Conservation (phyloP, 2,113 vertebrate species). For the rabbit (Oryctolagus cuniculus) region mOryCun1.1 NC_091440.1:94356501-94357000, state of each 20-base stretch:
- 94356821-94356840: background rate
- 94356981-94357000: background rate
- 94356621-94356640: background rate
- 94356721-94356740: background rate
- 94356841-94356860: background rate
- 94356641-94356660: background rate
- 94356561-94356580: background rate
- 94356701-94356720: background rate
- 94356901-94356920: slow-evolving; percentile 11
- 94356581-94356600: background rate
- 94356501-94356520: too few relatives aligned
- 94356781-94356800: background rate
- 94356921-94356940: background rate
- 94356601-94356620: background rate
- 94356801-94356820: background rate
- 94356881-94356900: background rate
- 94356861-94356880: background rate
- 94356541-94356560: too few relatives aligned
- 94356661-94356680: background rate
- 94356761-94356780: slow-evolving; percentile 3
- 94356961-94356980: background rate
- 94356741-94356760: slow-evolving; percentile 8
- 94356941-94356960: background rate
- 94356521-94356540: too few relatives aligned
- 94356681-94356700: background rate